Percentiles rank a stretch among this genome's conserved stretches.
Evolutionary conservation across 1,140 invertebrate genomes (phyloP).

Genomic region (Cotesia typhae): DNA sequence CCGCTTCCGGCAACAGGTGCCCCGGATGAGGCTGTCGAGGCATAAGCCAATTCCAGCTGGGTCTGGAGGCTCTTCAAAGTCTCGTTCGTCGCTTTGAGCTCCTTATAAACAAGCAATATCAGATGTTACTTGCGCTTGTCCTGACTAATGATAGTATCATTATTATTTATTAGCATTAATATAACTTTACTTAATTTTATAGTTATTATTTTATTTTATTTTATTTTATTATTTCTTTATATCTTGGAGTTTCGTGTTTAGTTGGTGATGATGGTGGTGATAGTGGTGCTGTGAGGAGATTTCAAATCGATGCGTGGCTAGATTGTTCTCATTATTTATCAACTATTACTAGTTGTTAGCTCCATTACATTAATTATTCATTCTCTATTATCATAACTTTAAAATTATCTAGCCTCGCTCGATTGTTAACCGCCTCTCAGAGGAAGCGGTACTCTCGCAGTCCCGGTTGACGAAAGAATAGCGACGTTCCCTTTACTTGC

Average conservation of each 20-base stretch:
- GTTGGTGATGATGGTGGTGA: constrained; percentile 20
- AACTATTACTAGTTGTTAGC: neutral
- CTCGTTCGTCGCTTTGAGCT: constrained; percentile 83
- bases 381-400: neutral
- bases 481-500: constrained; percentile 58
- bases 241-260: constrained; percentile 29
- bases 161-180: constrained; percentile 20
- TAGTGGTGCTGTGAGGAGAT: constrained; percentile 18
- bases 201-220: neutral
- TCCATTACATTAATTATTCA: neutral
- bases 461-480: constrained; percentile 66
- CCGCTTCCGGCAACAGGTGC: constrained; percentile 59
- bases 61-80: constrained; percentile 79
- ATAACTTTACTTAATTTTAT: neutral
- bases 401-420: constrained; percentile 8
- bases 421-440: constrained; percentile 41
- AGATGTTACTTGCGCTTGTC: constrained; percentile 50
- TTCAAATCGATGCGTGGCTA: constrained; percentile 16
- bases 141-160: neutral
- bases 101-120: constrained; percentile 68
- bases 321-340: neutral
- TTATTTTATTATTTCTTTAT: constrained; percentile 29
- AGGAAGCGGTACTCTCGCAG: constrained; percentile 49
- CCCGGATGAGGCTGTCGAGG: constrained; percentile 67
- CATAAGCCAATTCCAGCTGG: constrained; percentile 78